Base-by-base conservation (phyloP, 2,888 invertebrate genomes). In the Cosmia trapezina region DNA sequence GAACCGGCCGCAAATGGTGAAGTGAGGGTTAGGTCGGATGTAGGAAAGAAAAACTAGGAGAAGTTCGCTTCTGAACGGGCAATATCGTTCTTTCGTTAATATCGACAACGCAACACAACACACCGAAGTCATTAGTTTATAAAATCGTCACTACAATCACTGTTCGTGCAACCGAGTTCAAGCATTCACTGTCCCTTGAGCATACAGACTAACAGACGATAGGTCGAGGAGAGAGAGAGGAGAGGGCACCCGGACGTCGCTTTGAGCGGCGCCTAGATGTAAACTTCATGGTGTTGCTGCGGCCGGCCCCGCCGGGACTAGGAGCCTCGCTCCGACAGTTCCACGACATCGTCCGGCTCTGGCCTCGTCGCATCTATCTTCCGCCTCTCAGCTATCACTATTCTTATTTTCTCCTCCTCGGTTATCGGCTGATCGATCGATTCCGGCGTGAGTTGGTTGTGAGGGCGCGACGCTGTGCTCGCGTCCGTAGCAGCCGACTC, bases 361-460 rank as follows among this genome's bases (percentile, higher is more conserved):
- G 93, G 91, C 76, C 91, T 90, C n/a, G 89, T 73, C 47, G 96
- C 93, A 76, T 97, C 97, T 64, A 97, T 94, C 89, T 97, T 97
- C 80, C 97, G 92, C 81, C 97, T 94, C 90, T 97, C 97, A 14
- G 96, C 96, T 85, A 97, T 97, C 70, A 97, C 97, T 89, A 97
- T 96, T 88, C 97, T 96, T 81, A 97, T 97, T 82, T 96, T 97
- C 82, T 97, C 95, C 83, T 94, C 94, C 79, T 95, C 96, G 57
- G 91, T 96, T 70, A 95, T 93, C 12, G 91, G 90, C 57, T 91
- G 89, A 53, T 93, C 91, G 5, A 72, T 72, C 17, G 78, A 65
- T 67, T 94, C 95, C 8, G 91, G 89, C 45, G 91, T 89, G 56
- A 81, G 63, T 54, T 76, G 82, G 49, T 77, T 78, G 51, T 76